Conservation (phyloP, 53 echinoderm and acorn worm species). For the Hippasteria phrygiana region DNA sequence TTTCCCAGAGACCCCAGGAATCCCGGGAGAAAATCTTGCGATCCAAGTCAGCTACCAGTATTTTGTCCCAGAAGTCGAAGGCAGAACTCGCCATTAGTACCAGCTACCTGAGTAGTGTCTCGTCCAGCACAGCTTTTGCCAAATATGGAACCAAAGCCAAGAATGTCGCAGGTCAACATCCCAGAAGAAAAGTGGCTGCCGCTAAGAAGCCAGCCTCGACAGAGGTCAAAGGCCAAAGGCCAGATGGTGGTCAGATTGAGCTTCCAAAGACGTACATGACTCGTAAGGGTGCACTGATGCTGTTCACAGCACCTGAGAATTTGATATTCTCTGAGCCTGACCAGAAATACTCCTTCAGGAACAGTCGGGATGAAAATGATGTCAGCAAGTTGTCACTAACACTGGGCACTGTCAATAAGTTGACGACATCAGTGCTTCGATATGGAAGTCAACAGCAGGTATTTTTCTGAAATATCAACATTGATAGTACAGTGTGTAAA, state of each 20-base stretch:
- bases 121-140: conserved; percentile 31
- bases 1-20: conserved; percentile 39
- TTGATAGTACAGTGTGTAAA: no score
- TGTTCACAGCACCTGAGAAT: conserved; percentile 88
- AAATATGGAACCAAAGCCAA: conserved; percentile 26
- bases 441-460: conserved; percentile 77
- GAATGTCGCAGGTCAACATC: conserved; percentile 23
- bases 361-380: conserved; percentile 59
- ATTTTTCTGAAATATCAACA: no score
- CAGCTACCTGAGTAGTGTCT: neutral
- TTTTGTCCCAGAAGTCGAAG: neutral
- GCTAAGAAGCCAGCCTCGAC: neutral
- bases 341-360: conserved; percentile 76
- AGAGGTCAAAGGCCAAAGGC: conserved; percentile 44
- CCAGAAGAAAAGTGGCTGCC: conserved; percentile 75
- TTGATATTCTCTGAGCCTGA: conserved; percentile 75
- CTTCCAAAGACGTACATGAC: conserved; percentile 94
- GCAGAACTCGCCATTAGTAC: neutral
- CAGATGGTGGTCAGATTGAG: conserved; percentile 40
- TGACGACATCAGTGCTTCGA: conserved; percentile 83
- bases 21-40: conserved; percentile 44
- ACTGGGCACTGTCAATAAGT: conserved; percentile 80
- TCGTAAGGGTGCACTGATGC: conserved; percentile 91
- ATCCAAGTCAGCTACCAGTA: conserved; percentile 37
- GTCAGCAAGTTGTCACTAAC: conserved; percentile 66